Evolutionary conservation across 1,140 invertebrate genomes (phyloP), one percentile per base, ranked within the genome.

Genomic region (Drosophila nikananu): DNA sequence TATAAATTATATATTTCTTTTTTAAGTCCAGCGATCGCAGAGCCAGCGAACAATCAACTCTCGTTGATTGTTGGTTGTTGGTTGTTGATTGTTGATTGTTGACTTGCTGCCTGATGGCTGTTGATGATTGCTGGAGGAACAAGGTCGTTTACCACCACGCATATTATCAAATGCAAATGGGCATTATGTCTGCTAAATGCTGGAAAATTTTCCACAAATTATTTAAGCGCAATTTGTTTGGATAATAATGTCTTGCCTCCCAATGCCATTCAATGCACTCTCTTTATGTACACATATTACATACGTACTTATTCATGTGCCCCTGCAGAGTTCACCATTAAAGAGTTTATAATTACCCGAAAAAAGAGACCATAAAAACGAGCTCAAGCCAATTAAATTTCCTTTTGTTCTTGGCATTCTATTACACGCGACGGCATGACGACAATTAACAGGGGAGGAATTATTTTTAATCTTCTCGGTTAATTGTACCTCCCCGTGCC

Each of bases 321-420:
- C 13, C 13, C 23, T 2, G 13, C 13, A 25, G 37, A 51, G 62
- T 68, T 68, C 27, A 41, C 39, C n/a, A 23, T 17, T 15, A 35
- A 68, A 30, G 17, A 42, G 52, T 25, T 7, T 19, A 49, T 59
- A 51, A 71, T 72, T 41, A 19, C 30, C 7, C 23, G 52, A 44
- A 73, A 73, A 73, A 73, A 30, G 68, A 51, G 46, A 51, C 55
- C 55, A 74, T 74, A 30, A 74, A 65, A 74, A 61, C 7, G 44
- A 44, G 71, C 46, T n/a, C 71, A 74, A 61, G 23, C 44, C 12
- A 61, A 73, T 74, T 74, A 74, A 74, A 74, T 74, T 74, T 74
- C 71, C 71, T 73, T 61, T 61, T 73, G 55, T 73, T 74, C 68
- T 74, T 74, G 71, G 52, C 46, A 68, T 37, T 55, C 52, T 55